These are phyloP conservation scores for Watsonalla binaria DNA, from an alignment of 2,888 invertebrate genomes.

Conservation along the genomic window DNA sequence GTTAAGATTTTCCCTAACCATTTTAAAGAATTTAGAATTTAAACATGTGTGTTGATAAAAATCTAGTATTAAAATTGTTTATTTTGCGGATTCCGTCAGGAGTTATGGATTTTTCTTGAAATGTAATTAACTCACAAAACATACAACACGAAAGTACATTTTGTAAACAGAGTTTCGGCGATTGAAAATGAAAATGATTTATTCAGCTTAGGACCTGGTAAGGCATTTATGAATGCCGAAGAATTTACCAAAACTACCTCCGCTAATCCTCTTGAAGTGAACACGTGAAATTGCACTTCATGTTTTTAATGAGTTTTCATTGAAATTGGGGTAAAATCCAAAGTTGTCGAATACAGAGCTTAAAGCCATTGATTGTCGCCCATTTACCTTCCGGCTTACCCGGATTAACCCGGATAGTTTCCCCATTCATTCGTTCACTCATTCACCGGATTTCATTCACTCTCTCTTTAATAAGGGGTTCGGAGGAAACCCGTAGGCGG, in stretches of 20 bases:
- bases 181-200: no score
- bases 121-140: no score
- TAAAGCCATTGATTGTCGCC: slow-evolving; percentile 24
- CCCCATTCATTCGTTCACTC: slow-evolving; percentile 37
- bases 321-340: slow-evolving; percentile 25
- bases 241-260: no score
- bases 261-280: not conserved
- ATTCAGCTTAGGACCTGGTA: no score
- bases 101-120: no score
- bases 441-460: slow-evolving; percentile 33
- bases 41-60: no score
- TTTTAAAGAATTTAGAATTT: no score
- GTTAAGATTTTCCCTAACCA: no score
- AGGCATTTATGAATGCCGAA: no score
- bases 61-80: no score
- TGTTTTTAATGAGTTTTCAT: slow-evolving; percentile 33
- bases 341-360: slow-evolving; percentile 16
- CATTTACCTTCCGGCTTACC: slow-evolving; percentile 39
- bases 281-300: slow-evolving; percentile 22
- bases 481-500: slow-evolving; percentile 39
- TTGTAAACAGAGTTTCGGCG: not conserved
- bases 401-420: slow-evolving; percentile 34
- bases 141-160: no score
- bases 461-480: slow-evolving; percentile 41
- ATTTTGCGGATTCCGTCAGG: no score